Conservation (phyloP, 2,888 invertebrate genomes). For the Hofmannophila pseudospretella region DNA sequence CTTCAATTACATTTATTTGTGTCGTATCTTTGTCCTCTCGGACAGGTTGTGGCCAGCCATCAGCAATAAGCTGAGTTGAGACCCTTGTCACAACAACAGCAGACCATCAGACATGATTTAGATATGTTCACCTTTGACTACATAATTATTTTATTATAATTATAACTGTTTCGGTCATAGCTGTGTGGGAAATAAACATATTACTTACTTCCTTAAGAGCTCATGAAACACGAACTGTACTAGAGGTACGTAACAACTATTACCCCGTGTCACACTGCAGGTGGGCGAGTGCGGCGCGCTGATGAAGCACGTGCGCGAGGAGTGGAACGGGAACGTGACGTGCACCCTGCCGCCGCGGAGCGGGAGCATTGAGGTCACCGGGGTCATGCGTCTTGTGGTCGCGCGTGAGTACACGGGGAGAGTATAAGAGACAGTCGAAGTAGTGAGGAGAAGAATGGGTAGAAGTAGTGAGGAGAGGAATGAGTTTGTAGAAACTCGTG, state of each 20-base stretch:
- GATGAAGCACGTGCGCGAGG: slow-evolving; percentile 80
- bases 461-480: neutral
- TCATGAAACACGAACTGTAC: no score
- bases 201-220: no score
- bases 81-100: neutral
- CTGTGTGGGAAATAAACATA: no score
- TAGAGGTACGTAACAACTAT: no score
- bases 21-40: no score
- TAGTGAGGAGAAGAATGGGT: neutral
- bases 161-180: no score
- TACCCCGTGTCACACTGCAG: slow-evolving; percentile 54
- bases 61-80: neutral
- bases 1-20: no score
- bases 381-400: slow-evolving; percentile 80
- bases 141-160: no score
- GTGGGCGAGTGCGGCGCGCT: slow-evolving; percentile 85
- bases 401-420: slow-evolving; percentile 82
- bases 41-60: no score
- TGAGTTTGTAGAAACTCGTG: no score
- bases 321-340: slow-evolving; percentile 83
- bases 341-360: slow-evolving; percentile 80
- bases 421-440: neutral
- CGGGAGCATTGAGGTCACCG: slow-evolving; percentile 77
- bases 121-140: no score
- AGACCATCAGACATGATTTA: no score